A percentile compares a stretch with the other conserved stretches of the same genome.
Conservation (phyloP, 1,140 invertebrate species). For the Vanessa atalanta region DNA sequence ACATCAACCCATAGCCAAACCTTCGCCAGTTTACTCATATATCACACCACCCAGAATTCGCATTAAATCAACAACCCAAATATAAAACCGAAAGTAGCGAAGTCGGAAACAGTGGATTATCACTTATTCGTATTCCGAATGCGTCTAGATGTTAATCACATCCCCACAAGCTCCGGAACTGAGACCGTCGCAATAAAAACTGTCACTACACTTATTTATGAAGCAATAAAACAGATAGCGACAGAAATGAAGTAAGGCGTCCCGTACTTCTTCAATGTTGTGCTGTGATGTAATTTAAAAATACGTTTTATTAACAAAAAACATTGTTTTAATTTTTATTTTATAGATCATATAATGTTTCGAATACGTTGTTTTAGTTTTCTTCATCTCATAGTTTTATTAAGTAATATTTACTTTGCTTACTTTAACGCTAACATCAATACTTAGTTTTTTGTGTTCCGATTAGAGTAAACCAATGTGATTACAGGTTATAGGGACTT, state of each 20-base stretch:
- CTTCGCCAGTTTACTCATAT: background rate
- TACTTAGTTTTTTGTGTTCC: no score
- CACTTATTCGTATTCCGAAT: conserved; percentile 57
- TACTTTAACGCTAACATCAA: no score
- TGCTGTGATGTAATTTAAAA: background rate
- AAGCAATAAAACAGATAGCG: conserved; percentile 62
- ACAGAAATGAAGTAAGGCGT: conserved; percentile 40
- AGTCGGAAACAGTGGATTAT: conserved; percentile 41
- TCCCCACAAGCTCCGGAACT: conserved; percentile 51
- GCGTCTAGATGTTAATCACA: conserved; percentile 65
- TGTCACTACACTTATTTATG: conserved; percentile 71
- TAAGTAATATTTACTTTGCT: no score
- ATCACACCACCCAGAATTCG: background rate
- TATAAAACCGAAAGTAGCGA: conserved; percentile 39
- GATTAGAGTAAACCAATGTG: no score
- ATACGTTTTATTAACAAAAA: no score
- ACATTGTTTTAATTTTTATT: no score
- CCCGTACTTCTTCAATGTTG: conserved; percentile 9
- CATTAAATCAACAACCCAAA: conserved; percentile 2
- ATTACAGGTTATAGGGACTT: no score
- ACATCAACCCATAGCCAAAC: background rate
- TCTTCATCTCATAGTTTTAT: no score
- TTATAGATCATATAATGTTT: no score
- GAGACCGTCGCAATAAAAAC: conserved; percentile 65
- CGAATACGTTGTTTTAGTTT: no score